Evolutionary conservation across 2,797 vertebrate genomes (phyloP).

Genomic region (Trichosurus vulpecula): DNA sequence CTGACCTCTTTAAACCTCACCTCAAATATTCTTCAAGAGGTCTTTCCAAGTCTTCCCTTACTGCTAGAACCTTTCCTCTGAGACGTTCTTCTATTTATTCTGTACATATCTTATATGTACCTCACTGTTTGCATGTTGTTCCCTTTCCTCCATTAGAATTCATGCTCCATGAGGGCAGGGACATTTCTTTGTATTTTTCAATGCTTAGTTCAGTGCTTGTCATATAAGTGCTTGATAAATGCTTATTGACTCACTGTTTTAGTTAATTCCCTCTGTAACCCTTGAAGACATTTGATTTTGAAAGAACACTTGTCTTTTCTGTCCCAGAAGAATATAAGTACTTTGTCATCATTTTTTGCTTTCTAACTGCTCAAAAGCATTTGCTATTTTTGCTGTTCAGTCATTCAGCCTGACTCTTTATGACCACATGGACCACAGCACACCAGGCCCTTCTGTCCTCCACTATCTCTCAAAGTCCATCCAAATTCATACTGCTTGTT

Average conservation of each 20-base stretch:
- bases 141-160: not conserved
- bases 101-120: not conserved
- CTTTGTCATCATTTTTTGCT: not conserved
- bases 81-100: not conserved
- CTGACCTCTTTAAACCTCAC: not conserved
- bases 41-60: not conserved
- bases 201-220: not conserved
- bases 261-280: not conserved
- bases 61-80: not conserved
- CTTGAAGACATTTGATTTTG: not conserved
- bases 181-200: not conserved
- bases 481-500: not conserved
- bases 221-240: not conserved
- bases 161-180: not conserved
- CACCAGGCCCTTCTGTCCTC: not conserved
- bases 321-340: not conserved
- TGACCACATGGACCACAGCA: not conserved
- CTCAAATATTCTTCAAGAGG: not conserved
- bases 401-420: not conserved
- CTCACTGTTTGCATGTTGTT: not conserved
- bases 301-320: not conserved
- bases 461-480: not conserved
- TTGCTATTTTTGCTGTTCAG: not conserved
- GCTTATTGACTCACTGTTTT: not conserved
- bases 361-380: not conserved